Evolutionary conservation across 2,113 vertebrate genomes (phyloP).

Genomic region (Bombycilla garrulus): DNA sequence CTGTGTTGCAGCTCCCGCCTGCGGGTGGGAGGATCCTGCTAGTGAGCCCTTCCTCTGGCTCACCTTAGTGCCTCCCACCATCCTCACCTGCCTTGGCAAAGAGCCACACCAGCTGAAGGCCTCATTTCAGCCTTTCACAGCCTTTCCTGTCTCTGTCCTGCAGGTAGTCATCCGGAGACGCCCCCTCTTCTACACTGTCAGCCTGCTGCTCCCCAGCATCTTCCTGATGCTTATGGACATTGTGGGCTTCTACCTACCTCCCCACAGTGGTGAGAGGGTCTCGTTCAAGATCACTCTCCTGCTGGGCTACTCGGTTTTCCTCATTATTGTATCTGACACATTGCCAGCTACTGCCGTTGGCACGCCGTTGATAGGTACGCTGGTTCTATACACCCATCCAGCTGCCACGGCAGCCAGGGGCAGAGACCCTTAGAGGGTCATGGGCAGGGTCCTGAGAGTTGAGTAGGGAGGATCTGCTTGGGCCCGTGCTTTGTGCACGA

Average conservation of each 20-base stretch:
- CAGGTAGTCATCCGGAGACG: constrained; percentile 94
- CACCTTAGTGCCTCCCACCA: not conserved
- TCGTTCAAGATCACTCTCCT: constrained; percentile 98
- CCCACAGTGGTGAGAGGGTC: constrained; percentile 93
- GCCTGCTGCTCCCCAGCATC: constrained; percentile 91
- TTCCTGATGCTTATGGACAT: constrained; percentile 98
- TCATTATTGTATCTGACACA: constrained; percentile 96
- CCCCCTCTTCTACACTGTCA: constrained; percentile 93
- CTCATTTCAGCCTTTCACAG: not conserved
- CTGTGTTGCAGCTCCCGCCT: not conserved
- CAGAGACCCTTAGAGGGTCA: too few species aligned
- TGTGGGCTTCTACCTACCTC: constrained; percentile 95
- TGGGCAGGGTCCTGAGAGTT: not conserved
- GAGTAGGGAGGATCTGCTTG: not conserved
- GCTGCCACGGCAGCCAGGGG: rapidly evolving
- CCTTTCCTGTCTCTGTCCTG: not conserved
- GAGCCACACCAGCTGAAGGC: not conserved
- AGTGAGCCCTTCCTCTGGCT: not conserved
- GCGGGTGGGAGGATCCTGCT: not conserved
- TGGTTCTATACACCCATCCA: rapidly evolving
- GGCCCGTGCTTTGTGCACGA: not conserved
- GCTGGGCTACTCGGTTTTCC: constrained; percentile 96
- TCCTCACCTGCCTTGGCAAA: not conserved
- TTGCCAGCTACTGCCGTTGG: constrained; percentile 92
- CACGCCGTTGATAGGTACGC: constrained; percentile 89